A percentile compares a stretch with the other conserved stretches of the same genome.
Conservation (phyloP, 2,888 invertebrate genomes). For the Polydrusus pterygomalis region DNA sequence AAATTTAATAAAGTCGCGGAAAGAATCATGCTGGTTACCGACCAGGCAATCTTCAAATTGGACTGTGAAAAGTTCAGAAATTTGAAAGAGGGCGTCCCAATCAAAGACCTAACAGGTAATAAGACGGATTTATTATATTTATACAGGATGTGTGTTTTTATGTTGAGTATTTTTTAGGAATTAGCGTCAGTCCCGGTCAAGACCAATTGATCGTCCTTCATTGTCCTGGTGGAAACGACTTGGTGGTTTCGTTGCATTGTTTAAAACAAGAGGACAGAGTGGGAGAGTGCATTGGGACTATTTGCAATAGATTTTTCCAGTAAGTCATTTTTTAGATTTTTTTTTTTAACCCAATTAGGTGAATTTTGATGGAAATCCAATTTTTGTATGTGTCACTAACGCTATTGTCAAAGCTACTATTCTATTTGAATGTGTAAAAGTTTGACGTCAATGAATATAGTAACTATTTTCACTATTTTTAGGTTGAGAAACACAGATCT, state of each 20-base stretch:
- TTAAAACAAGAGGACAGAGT: constrained; percentile 81
- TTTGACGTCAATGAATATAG: too few relatives aligned
- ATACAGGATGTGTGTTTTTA: neutral
- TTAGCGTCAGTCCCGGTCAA: constrained; percentile 89
- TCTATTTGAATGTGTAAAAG: too few relatives aligned
- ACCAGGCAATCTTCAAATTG: constrained; percentile 89
- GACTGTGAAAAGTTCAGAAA: constrained; percentile 90
- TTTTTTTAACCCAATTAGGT: too few relatives aligned
- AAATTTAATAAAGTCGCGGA: constrained; percentile 81
- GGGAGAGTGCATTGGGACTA: constrained; percentile 90
- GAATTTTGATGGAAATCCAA: neutral
- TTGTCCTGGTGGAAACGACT: constrained; percentile 90
- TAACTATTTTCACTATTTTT: neutral
- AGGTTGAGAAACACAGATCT: constrained; percentile 84
- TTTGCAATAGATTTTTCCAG: constrained; percentile 85
- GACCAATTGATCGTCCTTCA: constrained; percentile 93
- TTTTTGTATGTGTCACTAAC: neutral
- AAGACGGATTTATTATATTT: too few relatives aligned
- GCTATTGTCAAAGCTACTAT: too few relatives aligned
- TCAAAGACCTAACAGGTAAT: constrained; percentile 78
- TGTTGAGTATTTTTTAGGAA: constrained; percentile 49
- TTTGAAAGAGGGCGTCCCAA: constrained; percentile 83
- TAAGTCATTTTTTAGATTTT: constrained; percentile 73
- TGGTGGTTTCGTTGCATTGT: constrained; percentile 84
- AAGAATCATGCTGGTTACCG: constrained; percentile 91